These are phyloP conservation scores for Dromaius novaehollandiae DNA, from an alignment of 2,113 vertebrate species.

Conservation along the genomic window DNA sequence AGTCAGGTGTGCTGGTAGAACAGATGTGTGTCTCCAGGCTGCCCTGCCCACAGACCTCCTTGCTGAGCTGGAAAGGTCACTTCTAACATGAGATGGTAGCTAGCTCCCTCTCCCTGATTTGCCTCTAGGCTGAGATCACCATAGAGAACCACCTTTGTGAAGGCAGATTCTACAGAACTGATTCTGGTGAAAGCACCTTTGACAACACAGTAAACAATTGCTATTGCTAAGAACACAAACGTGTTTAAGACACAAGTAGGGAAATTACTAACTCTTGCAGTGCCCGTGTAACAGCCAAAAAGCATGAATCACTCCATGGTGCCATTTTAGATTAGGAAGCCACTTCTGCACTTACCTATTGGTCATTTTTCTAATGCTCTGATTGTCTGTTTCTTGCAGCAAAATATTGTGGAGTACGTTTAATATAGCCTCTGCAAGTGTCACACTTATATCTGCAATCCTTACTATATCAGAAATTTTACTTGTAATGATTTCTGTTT, in stretches of 20 bases:
- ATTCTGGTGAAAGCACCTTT: background rate
- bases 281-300: background rate
- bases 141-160: background rate
- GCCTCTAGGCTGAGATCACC: background rate
- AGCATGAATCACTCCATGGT: background rate
- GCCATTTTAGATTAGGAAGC: background rate
- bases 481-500: conserved; percentile 65
- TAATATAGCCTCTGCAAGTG: conserved; percentile 47
- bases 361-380: conserved; percentile 24
- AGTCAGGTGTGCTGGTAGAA: background rate
- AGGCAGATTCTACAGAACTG: background rate
- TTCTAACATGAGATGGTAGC: background rate
- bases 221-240: background rate
- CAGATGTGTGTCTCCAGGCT: background rate
- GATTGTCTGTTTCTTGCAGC: conserved; percentile 17
- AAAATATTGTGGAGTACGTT: conserved; percentile 56
- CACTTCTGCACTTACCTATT: conserved; percentile 61
- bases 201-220: background rate
- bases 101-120: background rate
- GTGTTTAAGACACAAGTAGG: background rate
- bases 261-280: background rate
- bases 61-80: background rate
- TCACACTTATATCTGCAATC: conserved; percentile 37
- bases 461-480: conserved; percentile 65
- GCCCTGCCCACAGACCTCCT: background rate